Evolutionary conservation across 2,113 vertebrate species (phyloP), one percentile per base, ranked within the genome.

Genomic region (Alectura lathami): DNA sequence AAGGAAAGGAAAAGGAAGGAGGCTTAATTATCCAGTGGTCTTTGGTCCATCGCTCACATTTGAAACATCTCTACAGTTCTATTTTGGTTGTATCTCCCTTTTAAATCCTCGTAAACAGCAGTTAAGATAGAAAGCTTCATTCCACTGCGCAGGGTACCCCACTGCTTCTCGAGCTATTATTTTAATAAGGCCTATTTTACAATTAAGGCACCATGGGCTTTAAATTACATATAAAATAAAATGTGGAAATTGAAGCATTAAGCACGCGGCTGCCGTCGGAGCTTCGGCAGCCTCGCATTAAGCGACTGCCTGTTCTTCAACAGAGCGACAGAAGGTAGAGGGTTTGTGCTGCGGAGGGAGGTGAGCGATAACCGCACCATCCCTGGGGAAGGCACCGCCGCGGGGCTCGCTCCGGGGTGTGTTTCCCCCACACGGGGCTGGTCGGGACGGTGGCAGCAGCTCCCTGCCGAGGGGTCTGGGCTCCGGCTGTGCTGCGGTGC

Each of bases 111-210:
- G 97, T 98, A 98, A 98, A 98, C 97, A 98, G 96, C 96, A 97
- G 83, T 95, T 96, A 97, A 97, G 96, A 96, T 91, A 97, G 97
- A 97, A 98, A 93, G 91, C 82, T 97, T 97, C 97, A 96, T 97
- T 98, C 96, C 6, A 23, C 85, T 5, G 75, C 15, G 16, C 88
- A 76, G 95, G 97, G 95, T 98, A 96, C 97, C 98, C 98, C 97
- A 98, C 97, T 98, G 98, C 96, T 98, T 98, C 96, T 96, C 95
- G 21, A 97, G 97, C 97, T 98, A 98, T 98, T 98, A 98, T 98
- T 98, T 98, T 98, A 98, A 98, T 98, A 98, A 98, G 98, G 94
- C 96, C 97, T 98, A 98, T 98, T 98, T 98, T 98, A 98, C 97
- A 98, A 98, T 98, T 98, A 98, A 98, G 98, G 97, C 98, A 97